Conservation (phyloP, 2,113 vertebrate species). For the Rhipidura dahli region DNA sequence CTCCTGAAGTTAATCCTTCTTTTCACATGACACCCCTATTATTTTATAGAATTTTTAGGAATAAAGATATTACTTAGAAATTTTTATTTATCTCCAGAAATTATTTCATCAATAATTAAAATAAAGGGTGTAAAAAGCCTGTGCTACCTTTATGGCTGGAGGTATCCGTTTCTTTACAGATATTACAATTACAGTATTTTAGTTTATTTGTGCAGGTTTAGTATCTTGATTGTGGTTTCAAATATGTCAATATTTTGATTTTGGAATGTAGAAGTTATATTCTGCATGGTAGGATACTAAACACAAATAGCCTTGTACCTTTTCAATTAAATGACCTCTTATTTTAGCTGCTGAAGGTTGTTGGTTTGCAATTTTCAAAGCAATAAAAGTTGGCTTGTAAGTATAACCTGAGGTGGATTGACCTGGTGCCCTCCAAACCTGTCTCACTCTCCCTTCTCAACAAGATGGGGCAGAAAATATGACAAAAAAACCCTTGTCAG, state of each 20-base stretch:
- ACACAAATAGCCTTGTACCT: not conserved
- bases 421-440: not conserved
- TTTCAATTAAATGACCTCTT: not conserved
- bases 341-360: not conserved
- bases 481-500: not conserved
- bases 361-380: not conserved
- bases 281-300: not conserved
- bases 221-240: not conserved
- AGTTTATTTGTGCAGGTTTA: not conserved
- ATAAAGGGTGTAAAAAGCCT: not conserved
- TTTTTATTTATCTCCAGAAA: not conserved
- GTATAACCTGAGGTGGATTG: not conserved
- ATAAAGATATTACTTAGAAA: not conserved
- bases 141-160: not conserved
- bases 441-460: not conserved
- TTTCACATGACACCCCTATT: not conserved
- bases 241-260: not conserved
- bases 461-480: not conserved
- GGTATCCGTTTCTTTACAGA: not conserved
- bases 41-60: not conserved
- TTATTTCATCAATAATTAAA: slow-evolving; percentile 18
- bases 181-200: not conserved
- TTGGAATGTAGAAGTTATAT: not conserved
- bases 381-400: not conserved
- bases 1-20: not conserved